A percentile compares a stretch with the other conserved stretches of the same genome.
Conservation (phyloP, 2,113 vertebrate genomes). For the Craseonycteris thonglongyai region DNA sequence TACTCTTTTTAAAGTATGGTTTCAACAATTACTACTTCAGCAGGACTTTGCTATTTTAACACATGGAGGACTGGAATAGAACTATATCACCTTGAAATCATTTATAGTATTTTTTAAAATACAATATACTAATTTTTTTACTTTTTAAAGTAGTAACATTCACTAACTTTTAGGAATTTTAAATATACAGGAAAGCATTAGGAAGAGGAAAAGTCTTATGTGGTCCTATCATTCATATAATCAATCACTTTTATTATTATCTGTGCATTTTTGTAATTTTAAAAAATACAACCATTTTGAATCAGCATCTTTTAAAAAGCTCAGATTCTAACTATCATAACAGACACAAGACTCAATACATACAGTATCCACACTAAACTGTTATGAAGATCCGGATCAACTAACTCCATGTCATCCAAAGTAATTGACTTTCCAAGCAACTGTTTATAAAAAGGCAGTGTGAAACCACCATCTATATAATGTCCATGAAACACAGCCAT, state of each 20-base stretch:
- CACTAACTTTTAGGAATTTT: not conserved
- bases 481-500: constrained; percentile 99
- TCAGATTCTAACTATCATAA: constrained; percentile 17
- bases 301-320: constrained; percentile 21
- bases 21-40: not conserved
- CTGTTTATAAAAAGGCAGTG: constrained; percentile 97
- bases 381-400: constrained; percentile 98
- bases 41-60: not conserved
- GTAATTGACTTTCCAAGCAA: constrained; percentile 98
- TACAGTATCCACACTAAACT: constrained; percentile 99
- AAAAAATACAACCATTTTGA: constrained; percentile 4
- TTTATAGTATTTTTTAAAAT: not conserved
- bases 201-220: not conserved
- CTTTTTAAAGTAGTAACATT: constrained; percentile 9
- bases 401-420: constrained; percentile 97
- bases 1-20: not conserved
- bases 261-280: too few species aligned
- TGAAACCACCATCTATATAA: constrained; percentile 98
- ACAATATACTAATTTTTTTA: not conserved
- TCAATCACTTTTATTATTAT: not conserved
- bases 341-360: constrained; percentile 69
- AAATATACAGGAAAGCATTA: not conserved
- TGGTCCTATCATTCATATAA: not conserved
- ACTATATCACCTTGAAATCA: not conserved
- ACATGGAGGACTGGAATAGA: not conserved